Evolutionary conservation across 2,113 vertebrate species (phyloP), one percentile per base, ranked within the genome.

Genomic region (Nymphicus hollandicus): DNA sequence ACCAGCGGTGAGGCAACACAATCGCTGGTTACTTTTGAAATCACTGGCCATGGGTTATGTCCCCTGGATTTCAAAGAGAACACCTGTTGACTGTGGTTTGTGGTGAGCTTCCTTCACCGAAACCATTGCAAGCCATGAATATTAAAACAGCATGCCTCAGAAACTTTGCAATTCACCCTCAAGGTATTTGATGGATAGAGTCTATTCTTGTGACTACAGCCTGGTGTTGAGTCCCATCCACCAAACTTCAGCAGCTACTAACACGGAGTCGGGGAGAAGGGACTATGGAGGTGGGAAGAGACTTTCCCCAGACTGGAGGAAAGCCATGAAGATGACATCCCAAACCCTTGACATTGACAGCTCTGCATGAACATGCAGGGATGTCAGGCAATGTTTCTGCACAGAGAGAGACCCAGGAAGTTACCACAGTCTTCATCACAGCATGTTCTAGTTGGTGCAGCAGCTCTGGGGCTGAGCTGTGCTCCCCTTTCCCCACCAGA

Each of bases 401-500:
- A 50, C 5, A 6, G 60, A 22, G 24, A 86, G 44, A 73, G n/a
- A 61, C 8, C 7, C 4, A 6, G 16, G 49, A n/a, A 87, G 29
- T 41, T 66, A 60, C 64, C 44, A 69, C 31, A 52, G 49, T 17
- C 17, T 22, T 16, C 27, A 13, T n/a, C 49, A 28, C 22, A 83
- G 63, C 43, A 58, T 2, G 2, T 31, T 25, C 35, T 1, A 0
- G 28, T 10, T 53, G 31, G 14, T 50, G 10, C 53, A 85, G 53
- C 33, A 86, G 83, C 71, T 70, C 47, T 2, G 0, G 35, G 33
- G 5, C 13, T 29, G 24, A 82, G 70, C 44, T 22, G 33, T 1
- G 1, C 33, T 55, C 17, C 33, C 31, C n/a, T 11, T 49, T 69
- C 27, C 58, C 9, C 0, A 0, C 17, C 52, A 72, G 68, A 58